phyloP scores from a whole-genome alignment of 2,888 invertebrate species.

The Pachydiplax longipennis region DNA sequence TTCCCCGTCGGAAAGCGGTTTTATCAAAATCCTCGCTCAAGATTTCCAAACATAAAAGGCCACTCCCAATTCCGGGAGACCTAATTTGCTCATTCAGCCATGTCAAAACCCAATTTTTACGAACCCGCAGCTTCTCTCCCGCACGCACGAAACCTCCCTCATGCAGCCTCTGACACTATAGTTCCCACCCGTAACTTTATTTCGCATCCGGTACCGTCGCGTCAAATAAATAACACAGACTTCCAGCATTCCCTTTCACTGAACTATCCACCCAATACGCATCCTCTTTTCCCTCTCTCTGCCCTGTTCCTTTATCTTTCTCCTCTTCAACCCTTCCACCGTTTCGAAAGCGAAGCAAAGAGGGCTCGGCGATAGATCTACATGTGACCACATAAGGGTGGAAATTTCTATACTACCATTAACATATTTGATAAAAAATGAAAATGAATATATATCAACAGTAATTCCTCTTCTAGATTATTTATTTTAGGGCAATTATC shows the following conservation, averaged over 20 bases:
- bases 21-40: not conserved
- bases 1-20: not conserved
- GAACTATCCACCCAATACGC: slow-evolving; percentile 22
- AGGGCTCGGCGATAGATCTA: too few relatives aligned
- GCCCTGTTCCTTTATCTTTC: not conserved
- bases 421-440: too few relatives aligned
- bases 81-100: slow-evolving; percentile 16
- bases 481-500: too few relatives aligned
- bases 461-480: too few relatives aligned
- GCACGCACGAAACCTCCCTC: not conserved
- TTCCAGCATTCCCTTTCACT: slow-evolving; percentile 45
- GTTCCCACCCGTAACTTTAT: not conserved
- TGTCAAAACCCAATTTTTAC: slow-evolving; percentile 24
- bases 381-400: too few relatives aligned
- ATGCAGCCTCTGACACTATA: not conserved
- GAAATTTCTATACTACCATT: too few relatives aligned
- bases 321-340: too few relatives aligned
- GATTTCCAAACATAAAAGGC: not conserved
- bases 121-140: not conserved
- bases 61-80: not conserved
- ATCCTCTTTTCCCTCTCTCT: slow-evolving; percentile 13
- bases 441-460: too few relatives aligned
- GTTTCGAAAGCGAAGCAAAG: too few relatives aligned
- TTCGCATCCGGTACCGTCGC: not conserved
- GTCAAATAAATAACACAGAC: slow-evolving; percentile 45